phyloP scores from a whole-genome alignment of 2,113 vertebrate species.

The Otolemur garnettii region DNA sequence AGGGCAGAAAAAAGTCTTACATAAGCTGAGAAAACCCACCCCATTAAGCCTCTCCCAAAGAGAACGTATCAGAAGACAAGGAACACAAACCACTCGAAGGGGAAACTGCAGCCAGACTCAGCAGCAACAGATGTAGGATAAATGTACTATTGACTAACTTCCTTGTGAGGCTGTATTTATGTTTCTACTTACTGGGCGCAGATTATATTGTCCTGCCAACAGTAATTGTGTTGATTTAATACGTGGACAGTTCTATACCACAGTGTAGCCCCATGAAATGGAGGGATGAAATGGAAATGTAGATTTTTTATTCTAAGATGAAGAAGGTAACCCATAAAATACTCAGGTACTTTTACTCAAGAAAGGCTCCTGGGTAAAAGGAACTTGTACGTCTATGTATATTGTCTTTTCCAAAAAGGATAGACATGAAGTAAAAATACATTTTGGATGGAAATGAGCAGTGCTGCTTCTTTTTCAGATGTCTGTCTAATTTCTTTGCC shows the following conservation, averaged over 20 bases:
- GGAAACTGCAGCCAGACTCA: constrained; percentile 72
- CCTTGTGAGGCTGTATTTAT: constrained; percentile 47
- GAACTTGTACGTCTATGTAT: neutral
- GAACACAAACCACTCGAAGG: constrained; percentile 59
- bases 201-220: constrained; percentile 67
- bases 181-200: constrained; percentile 69
- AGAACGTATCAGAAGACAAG: constrained; percentile 35
- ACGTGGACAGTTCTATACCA: neutral
- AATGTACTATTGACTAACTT: constrained; percentile 68
- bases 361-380: constrained; percentile 32
- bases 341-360: neutral
- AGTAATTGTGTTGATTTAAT: constrained; percentile 72
- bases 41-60: constrained; percentile 65
- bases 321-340: neutral
- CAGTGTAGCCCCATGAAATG: neutral
- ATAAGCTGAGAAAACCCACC: constrained; percentile 66
- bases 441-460: constrained; percentile 46
- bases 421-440: constrained; percentile 52
- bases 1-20: constrained; percentile 74
- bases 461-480: constrained; percentile 62
- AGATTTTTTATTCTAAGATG: constrained; percentile 36
- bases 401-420: constrained; percentile 51
- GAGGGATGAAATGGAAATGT: neutral
- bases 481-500: constrained; percentile 70
- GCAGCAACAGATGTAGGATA: constrained; percentile 69